Evolutionary conservation across 1,140 invertebrate genomes (phyloP).

Genomic region (Drosophila insularis): DNA sequence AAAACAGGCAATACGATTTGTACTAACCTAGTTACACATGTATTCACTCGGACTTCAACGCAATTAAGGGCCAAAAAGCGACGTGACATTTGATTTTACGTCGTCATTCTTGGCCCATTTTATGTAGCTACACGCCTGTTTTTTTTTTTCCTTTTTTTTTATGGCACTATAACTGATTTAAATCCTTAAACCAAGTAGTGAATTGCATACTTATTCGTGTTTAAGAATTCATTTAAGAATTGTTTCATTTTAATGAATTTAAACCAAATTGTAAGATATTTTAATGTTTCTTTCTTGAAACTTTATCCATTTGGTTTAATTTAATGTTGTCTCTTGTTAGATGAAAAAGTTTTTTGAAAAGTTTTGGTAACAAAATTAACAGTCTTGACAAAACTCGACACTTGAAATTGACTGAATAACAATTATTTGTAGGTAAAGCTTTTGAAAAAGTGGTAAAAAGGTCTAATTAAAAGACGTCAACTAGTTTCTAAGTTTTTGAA

Average conservation of each 20-base stretch:
- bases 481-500: too few relatives aligned
- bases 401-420: too few relatives aligned
- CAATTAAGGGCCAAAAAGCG: slow-evolving; percentile 1
- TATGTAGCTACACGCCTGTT: not conserved
- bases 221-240: not conserved
- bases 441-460: too few relatives aligned
- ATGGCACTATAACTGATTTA: not conserved
- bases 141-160: not conserved
- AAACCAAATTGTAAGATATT: too few relatives aligned
- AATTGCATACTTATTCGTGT: not conserved
- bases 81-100: slow-evolving; percentile 4
- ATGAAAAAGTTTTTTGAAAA: too few relatives aligned
- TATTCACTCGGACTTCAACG: not conserved
- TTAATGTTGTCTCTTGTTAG: too few relatives aligned
- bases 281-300: too few relatives aligned
- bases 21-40: slow-evolving; percentile 10
- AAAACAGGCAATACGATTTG: slow-evolving; percentile 7
- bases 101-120: slow-evolving; percentile 1
- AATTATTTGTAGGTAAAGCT: too few relatives aligned
- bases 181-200: not conserved
- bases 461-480: too few relatives aligned
- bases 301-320: too few relatives aligned
- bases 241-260: not conserved
- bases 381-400: too few relatives aligned
- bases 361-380: too few relatives aligned